Conservation (phyloP, 2,113 vertebrate genomes). For the Rhinichthys klamathensis region DNA sequence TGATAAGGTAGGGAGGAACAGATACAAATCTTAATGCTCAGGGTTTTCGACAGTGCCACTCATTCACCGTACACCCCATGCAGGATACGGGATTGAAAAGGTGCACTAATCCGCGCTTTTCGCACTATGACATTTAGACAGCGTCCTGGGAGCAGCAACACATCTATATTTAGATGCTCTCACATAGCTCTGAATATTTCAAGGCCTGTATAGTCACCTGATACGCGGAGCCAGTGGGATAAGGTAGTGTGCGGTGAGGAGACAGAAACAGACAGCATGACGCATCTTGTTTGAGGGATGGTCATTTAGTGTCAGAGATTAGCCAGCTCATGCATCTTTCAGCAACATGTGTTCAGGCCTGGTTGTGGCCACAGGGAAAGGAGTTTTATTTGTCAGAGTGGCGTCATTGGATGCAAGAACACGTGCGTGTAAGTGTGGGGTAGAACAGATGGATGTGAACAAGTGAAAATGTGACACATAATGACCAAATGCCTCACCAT, state of each 20-base stretch:
- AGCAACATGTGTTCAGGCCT: slow-evolving; percentile 61
- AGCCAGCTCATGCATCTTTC: slow-evolving; percentile 70
- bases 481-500: slow-evolving; percentile 12
- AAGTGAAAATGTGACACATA: slow-evolving; percentile 12
- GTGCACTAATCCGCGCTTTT: neutral
- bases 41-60: neutral
- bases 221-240: slow-evolving; percentile 54
- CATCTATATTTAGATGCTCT: slow-evolving; percentile 76
- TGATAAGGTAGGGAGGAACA: neutral
- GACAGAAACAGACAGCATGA: slow-evolving; percentile 22
- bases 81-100: neutral
- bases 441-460: slow-evolving; percentile 23
- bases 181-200: slow-evolving; percentile 76
- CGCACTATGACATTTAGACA: neutral
- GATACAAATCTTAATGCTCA: slow-evolving; percentile 5
- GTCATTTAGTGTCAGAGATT: slow-evolving; percentile 70
- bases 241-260: slow-evolving; percentile 35
- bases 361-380: slow-evolving; percentile 51
- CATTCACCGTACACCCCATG: neutral
- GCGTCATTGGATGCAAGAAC: neutral
- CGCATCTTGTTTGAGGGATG: slow-evolving; percentile 52
- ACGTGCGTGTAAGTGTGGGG: neutral
- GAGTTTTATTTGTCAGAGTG: slow-evolving; percentile 49
- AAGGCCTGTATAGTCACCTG: slow-evolving; percentile 70
- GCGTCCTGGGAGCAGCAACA: slow-evolving; percentile 48